phyloP scores from a whole-genome alignment of 2,888 invertebrate genomes.

The Drosophila helvetica region DNA sequence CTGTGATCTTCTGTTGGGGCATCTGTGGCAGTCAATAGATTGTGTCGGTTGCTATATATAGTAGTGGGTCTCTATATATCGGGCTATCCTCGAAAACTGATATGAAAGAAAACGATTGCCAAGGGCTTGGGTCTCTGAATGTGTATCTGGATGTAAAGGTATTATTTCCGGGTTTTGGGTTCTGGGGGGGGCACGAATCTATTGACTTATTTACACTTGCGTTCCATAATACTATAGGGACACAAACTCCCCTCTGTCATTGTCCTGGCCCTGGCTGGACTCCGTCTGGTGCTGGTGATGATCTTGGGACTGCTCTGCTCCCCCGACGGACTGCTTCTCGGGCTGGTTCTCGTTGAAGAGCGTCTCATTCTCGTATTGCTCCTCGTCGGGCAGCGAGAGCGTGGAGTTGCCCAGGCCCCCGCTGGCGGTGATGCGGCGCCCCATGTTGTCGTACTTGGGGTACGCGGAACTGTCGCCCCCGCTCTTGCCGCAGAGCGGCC shows the following conservation, averaged over 20 bases:
- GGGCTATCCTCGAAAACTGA: conserved; percentile 50
- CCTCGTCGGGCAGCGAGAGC: conserved; percentile 90
- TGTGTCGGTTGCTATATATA: conserved; percentile 29
- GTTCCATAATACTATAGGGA: conserved; percentile 84
- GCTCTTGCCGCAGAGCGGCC: conserved; percentile 56
- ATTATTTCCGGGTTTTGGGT: conserved; percentile 18
- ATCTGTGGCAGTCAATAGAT: conserved; percentile 69
- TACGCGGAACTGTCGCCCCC: conserved; percentile 66
- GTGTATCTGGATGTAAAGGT: background rate
- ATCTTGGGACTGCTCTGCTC: conserved; percentile 51
- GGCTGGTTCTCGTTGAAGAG: conserved; percentile 80
- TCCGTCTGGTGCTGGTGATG: conserved; percentile 55
- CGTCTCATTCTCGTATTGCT: conserved; percentile 82
- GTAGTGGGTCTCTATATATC: conserved; percentile 2
- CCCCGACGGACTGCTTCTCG: conserved; percentile 63
- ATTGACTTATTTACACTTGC: conserved; percentile 81
- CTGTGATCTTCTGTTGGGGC: background rate
- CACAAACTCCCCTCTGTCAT: conserved; percentile 80
- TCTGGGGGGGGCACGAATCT: conserved; percentile 52
- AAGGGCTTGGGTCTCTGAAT: conserved; percentile 20
- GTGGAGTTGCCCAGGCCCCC: conserved; percentile 89
- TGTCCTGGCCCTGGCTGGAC: conserved; percentile 63
- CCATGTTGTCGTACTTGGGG: conserved; percentile 94
- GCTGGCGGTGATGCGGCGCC: conserved; percentile 93
- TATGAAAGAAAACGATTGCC: conserved; percentile 75